phyloP scores from a whole-genome alignment of 37 sponge, comb jelly and placozoan species.

The Theonella swinhoei region DNA sequence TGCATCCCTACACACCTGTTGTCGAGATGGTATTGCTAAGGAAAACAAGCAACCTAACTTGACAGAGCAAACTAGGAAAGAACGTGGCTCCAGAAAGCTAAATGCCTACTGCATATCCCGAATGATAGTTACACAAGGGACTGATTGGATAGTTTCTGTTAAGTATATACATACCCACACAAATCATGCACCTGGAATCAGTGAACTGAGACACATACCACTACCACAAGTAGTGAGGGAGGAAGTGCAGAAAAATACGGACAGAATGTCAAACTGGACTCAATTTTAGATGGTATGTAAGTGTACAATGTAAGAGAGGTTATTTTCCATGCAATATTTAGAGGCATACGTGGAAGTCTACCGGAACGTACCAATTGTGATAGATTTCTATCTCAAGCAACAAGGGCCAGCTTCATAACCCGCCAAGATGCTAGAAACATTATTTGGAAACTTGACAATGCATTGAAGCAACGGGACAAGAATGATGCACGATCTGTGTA shows the following conservation, averaged over 20 bases:
- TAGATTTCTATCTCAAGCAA: neutral
- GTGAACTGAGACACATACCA: conserved; percentile 19
- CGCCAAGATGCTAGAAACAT: conserved; percentile 20
- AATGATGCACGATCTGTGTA: conserved; percentile 35
- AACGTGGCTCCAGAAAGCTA: neutral
- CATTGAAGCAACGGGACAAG: conserved; percentile 7
- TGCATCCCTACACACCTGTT: no score
- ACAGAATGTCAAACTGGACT: conserved; percentile 1
- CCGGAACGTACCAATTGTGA: neutral
- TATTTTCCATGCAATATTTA: neutral
- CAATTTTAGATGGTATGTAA: conserved; percentile 10
- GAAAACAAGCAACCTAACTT: neutral
- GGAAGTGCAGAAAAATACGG: neutral
- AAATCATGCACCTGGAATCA: conserved; percentile 26
- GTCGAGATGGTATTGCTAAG: neutral
- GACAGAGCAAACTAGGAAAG: neutral
- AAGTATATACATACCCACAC: conserved; percentile 9
- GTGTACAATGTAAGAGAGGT: neutral
- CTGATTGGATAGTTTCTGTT: neutral
- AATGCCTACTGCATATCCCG: neutral
- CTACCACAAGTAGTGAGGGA: neutral
- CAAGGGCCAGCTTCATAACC: conserved; percentile 15
- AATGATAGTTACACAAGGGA: neutral
- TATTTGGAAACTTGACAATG: neutral
- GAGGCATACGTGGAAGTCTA: neutral